phyloP scores from a whole-genome alignment of 2,113 vertebrate species.

The Takifugu flavidus region DNA sequence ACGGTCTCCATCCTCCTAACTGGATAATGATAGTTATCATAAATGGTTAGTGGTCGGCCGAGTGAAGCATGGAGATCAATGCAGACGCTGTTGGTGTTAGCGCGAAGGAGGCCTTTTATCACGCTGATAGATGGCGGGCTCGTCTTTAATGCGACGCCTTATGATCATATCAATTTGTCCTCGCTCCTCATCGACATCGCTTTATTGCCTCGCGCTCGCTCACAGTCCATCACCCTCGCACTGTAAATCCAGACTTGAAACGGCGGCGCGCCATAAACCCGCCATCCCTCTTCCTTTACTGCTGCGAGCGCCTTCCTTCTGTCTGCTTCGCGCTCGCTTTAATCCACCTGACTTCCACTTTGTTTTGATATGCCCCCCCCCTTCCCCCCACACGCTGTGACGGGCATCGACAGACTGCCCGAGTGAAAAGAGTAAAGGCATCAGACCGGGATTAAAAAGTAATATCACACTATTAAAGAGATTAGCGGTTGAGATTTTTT shows the following conservation, averaged over 20 bases:
- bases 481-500: constrained; percentile 72
- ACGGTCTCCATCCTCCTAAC: constrained; percentile 36
- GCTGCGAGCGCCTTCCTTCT: background rate
- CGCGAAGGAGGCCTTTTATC: constrained; percentile 62
- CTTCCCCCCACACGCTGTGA: constrained; percentile 20
- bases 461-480: constrained; percentile 76
- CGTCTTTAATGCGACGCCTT: constrained; percentile 70
- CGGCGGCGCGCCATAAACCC: constrained; percentile 54
- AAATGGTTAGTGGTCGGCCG: constrained; percentile 51
- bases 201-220: constrained; percentile 63
- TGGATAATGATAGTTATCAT: constrained; percentile 61
- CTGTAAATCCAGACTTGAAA: constrained; percentile 59
- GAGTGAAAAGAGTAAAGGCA: constrained; percentile 52
- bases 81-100: constrained; percentile 38
- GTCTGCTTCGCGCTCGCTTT: background rate
- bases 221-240: constrained; percentile 44
- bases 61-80: constrained; percentile 63
- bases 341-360: background rate
- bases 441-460: constrained; percentile 72
- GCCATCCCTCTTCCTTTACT: constrained; percentile 15
- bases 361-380: constrained; percentile 32
- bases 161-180: constrained; percentile 75
- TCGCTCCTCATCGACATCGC: constrained; percentile 62
- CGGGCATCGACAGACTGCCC: constrained; percentile 38
- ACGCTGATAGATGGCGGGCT: constrained; percentile 68